These are phyloP conservation scores for Atractosteus spatula DNA, from an alignment of 2,113 vertebrate genomes.

Conservation along the genomic window DNA sequence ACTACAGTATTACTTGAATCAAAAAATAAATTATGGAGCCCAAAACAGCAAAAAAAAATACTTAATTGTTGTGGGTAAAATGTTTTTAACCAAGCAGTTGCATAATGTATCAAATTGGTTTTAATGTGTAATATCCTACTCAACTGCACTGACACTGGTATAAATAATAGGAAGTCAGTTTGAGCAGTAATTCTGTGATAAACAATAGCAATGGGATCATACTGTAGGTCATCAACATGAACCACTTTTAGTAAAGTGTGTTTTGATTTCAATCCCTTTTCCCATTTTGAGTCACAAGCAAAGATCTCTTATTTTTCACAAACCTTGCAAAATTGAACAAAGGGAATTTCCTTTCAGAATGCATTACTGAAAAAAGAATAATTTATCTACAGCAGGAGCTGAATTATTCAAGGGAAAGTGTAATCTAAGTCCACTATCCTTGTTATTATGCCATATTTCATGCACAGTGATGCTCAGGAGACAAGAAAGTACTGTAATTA, in stretches of 20 bases:
- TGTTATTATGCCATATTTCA: slow-evolving; percentile 53
- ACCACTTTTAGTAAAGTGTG: background rate
- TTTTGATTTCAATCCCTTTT: background rate
- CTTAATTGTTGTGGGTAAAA: no score
- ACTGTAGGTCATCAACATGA: background rate
- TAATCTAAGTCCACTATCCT: slow-evolving; percentile 38
- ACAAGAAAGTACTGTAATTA: slow-evolving; percentile 7
- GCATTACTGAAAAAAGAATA: background rate
- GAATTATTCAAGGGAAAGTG: slow-evolving; percentile 44
- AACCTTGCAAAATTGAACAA: background rate
- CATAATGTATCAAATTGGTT: no score
- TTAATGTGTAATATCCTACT: no score
- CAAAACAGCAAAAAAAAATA: no score
- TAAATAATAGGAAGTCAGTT: background rate
- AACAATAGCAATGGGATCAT: background rate
- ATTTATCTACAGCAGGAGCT: slow-evolving; percentile 21
- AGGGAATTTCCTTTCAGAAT: background rate
- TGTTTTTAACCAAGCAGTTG: no score
- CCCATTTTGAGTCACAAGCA: background rate
- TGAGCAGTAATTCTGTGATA: background rate
- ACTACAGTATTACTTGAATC: no score
- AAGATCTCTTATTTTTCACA: background rate
- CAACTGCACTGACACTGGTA: no score
- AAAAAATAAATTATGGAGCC: no score
- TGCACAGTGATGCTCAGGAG: slow-evolving; percentile 34